Evolutionary conservation across 1,140 invertebrate genomes (phyloP).

Genomic region (Drosophila parabipectinata): DNA sequence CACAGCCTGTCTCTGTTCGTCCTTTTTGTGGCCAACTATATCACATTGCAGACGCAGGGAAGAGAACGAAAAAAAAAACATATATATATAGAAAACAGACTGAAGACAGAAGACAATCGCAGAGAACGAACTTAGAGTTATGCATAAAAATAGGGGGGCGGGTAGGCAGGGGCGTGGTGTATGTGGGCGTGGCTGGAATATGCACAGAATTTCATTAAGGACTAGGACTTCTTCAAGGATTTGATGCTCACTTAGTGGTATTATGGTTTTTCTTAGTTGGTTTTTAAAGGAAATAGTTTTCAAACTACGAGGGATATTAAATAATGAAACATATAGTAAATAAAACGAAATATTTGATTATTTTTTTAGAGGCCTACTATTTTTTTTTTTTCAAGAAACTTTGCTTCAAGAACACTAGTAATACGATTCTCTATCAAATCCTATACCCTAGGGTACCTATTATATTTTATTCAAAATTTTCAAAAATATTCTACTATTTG

Average conservation of each 20-base stretch:
- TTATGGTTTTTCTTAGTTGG: conserved; percentile 1
- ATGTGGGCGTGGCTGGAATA: conserved; percentile 60
- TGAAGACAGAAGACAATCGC: conserved; percentile 54
- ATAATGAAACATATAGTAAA: no score
- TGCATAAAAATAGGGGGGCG: conserved; percentile 44
- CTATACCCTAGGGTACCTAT: no score
- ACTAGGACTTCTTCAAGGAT: conserved; percentile 34
- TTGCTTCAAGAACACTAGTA: no score
- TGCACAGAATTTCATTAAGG: conserved; percentile 80
- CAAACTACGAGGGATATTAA: no score
- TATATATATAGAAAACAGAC: neutral
- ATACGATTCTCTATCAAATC: no score
- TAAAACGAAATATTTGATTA: neutral
- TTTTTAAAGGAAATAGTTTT: neutral
- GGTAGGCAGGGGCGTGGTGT: conserved; percentile 15
- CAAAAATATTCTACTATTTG: no score
- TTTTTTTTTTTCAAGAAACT: no score
- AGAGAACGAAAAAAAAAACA: neutral
- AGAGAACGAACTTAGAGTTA: conserved; percentile 70
- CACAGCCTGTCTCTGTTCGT: conserved; percentile 3
- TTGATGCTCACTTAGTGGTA: neutral
- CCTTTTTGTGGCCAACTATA: conserved; percentile 35
- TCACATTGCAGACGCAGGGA: conserved; percentile 32
- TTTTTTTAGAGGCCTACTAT: neutral
- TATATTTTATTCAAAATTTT: no score